Percentiles rank a stretch among this genome's conserved stretches.
phyloP scores from a whole-genome alignment of 2,113 vertebrate species.

The Leuciscus idus region DNA sequence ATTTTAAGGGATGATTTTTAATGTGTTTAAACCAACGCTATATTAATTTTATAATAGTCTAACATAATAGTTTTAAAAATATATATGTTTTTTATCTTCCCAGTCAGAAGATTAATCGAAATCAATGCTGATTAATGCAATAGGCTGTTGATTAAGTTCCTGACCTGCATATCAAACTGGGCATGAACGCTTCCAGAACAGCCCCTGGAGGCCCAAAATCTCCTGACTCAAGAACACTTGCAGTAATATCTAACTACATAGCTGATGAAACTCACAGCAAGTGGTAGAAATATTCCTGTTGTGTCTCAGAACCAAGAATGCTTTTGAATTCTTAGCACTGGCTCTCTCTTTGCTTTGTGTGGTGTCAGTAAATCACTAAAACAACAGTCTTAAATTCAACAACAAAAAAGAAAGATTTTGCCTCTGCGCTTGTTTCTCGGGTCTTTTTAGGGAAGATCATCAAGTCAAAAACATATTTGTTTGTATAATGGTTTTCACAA shows the following conservation, averaged over 20 bases:
- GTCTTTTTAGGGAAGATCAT: neutral
- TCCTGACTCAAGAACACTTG: neutral
- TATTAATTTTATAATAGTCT: neutral
- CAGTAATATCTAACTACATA: neutral
- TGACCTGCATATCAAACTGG: conserved; percentile 20
- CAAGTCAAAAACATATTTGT: neutral
- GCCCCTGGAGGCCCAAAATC: neutral
- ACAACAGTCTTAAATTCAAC: neutral
- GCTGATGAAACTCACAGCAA: conserved; percentile 31
- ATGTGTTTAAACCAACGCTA: neutral
- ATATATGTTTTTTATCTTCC: neutral
- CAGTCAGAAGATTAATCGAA: neutral
- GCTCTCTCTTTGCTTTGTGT: neutral
- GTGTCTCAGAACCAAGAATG: neutral
- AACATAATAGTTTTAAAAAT: neutral
- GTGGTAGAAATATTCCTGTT: neutral
- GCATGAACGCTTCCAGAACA: neutral
- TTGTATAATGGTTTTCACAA: neutral
- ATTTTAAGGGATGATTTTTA: neutral
- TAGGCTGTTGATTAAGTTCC: neutral
- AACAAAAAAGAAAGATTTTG: neutral
- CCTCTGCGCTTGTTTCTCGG: neutral
- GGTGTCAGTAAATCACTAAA: too few relatives aligned
- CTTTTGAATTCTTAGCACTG: neutral
- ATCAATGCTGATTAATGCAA: neutral